A percentile compares a stretch with the other conserved stretches of the same genome.
Conservation (phyloP, 2,888 invertebrate species). For the Latrodectus hesperus region DNA sequence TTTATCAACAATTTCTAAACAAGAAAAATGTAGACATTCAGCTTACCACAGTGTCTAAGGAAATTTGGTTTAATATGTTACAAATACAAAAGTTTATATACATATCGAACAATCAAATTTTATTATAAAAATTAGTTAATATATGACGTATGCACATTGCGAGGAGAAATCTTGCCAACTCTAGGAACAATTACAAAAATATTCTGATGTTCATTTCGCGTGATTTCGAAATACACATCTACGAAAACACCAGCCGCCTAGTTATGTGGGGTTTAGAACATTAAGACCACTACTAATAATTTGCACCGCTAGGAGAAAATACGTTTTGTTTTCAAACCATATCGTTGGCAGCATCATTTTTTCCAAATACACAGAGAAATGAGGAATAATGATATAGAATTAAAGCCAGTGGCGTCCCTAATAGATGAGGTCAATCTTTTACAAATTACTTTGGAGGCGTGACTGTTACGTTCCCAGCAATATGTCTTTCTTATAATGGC, state of each 20-base stretch:
- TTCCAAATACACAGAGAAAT: constrained; percentile 9
- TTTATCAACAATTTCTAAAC: too few relatives aligned
- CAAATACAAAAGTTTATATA: background rate
- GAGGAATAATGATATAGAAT: constrained; percentile 43
- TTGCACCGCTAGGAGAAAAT: background rate
- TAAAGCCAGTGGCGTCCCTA: background rate
- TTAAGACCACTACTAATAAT: background rate
- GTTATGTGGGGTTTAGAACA: background rate
- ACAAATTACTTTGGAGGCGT: too few relatives aligned
- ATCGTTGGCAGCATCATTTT: constrained; percentile 5
- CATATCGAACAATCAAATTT: background rate
- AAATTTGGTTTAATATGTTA: too few relatives aligned
- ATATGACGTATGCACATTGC: background rate
- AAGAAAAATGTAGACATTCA: too few relatives aligned
- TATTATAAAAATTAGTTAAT: background rate
- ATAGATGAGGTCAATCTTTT: background rate
- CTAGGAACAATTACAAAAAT: constrained; percentile 17
- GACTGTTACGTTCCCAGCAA: too few relatives aligned
- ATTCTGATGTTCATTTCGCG: constrained; percentile 24
- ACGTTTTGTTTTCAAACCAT: background rate
- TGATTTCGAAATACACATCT: background rate
- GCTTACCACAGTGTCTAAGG: too few relatives aligned
- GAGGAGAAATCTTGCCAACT: background rate
- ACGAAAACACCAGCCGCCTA: background rate
- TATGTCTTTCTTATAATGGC: too few relatives aligned